A percentile compares a stretch with the other conserved stretches of the same genome.
Conservation (phyloP, 2,113 vertebrate genomes). For the Pseudopodoces humilis region DNA sequence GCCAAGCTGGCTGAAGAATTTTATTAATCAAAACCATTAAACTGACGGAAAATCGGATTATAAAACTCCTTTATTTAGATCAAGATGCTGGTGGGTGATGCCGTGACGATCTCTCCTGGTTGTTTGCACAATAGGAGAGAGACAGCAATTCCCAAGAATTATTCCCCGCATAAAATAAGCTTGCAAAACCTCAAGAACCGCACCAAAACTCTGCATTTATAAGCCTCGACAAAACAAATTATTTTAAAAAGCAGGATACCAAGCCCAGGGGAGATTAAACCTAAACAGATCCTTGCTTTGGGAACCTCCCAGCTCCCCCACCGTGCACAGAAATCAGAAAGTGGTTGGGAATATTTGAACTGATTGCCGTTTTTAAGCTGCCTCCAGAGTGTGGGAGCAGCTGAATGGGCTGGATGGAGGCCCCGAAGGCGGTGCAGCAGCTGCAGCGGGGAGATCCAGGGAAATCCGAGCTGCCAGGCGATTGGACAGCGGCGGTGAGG, state of each 20-base stretch:
- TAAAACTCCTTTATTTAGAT: neutral
- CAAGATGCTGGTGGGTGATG: neutral
- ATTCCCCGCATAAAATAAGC: neutral
- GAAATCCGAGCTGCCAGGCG: neutral
- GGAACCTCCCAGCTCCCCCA: neutral
- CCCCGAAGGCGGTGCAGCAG: neutral
- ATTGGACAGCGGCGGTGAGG: neutral
- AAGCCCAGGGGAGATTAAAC: neutral
- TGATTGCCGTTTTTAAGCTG: neutral
- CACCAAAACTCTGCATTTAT: neutral
- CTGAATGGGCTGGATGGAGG: neutral
- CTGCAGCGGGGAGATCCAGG: neutral
- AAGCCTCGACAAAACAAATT: neutral
- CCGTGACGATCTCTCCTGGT: accelerated
- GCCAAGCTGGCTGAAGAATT: neutral
- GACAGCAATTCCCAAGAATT: neutral
- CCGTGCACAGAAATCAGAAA: accelerated
- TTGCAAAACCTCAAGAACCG: neutral
- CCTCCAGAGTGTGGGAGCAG: neutral
- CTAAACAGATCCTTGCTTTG: accelerated
- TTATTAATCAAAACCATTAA: neutral
- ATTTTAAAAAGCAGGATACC: neutral
- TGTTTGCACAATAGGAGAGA: neutral
- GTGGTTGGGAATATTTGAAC: accelerated
- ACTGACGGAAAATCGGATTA: neutral